Base-by-base conservation (phyloP, 2,797 vertebrate genomes). In the Esox masquinongy region DNA sequence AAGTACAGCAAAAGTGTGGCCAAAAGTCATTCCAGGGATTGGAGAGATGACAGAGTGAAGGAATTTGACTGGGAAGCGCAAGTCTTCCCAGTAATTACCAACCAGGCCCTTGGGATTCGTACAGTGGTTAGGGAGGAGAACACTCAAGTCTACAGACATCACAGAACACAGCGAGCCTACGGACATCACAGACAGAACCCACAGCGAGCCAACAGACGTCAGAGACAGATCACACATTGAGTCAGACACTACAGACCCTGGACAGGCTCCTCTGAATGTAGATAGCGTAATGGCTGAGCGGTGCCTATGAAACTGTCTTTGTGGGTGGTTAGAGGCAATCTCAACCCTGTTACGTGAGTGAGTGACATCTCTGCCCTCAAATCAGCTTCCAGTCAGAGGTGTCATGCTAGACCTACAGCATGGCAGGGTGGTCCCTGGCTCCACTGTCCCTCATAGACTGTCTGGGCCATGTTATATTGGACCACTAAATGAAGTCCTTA, bases 371-470 rank as follows among this genome's bases (percentile, higher is more conserved):
- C 79, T 76, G 84, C 75, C 66, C 67, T 78, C 51, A 71, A 71
- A 84, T 90, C 86, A 87, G 83, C 89, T 82, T 83, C 82, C 43
- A 47, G 77, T 0, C 29, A 68, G 80, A 79, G 74, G 79, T 74
- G 86, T 84, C 83, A 84, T 78, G 85, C 89, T 89, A 82, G 87
- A 89, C 87, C 89, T 88, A 82, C 87, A 88, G 83, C 90, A 80
- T 22, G 71, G 75, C 74, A 26, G 22, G 36, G 3, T 53, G 26
- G 26, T 3, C 50, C 43, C 68, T 47, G 16, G 50, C 70, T 34
- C 47, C 50, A 8, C 70, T 51, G 8, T 71, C 26, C 29, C 47
- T 72, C 15, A 53, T 26, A 31, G 50, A 72, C 49, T 51, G 49
- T 51, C 39, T 26, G 15, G 12, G 17, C 12, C 19, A 68, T 19